These are phyloP conservation scores for Lynx canadensis DNA, from an alignment of 2,113 vertebrate genomes.

Conservation along the genomic window DNA sequence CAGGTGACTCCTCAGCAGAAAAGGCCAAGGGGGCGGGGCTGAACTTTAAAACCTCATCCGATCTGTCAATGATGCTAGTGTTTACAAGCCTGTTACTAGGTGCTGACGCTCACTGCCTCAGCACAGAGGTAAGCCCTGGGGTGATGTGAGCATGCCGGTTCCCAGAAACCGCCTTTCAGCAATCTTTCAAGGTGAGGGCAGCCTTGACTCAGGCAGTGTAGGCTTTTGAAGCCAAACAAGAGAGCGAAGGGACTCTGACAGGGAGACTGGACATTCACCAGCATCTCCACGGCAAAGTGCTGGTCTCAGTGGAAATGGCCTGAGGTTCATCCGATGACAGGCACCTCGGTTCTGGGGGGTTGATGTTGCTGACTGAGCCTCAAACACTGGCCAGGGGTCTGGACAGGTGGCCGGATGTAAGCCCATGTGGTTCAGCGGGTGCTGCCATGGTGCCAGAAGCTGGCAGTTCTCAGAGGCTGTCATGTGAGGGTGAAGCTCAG, in stretches of 20 bases:
- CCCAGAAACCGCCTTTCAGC: neutral
- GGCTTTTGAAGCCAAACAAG: neutral
- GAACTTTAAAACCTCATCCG: conserved; percentile 60
- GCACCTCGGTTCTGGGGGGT: neutral
- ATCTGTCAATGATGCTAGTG: neutral
- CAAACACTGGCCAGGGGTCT: neutral
- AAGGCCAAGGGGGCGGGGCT: conserved; percentile 34
- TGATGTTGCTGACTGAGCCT: neutral
- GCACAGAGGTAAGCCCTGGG: neutral
- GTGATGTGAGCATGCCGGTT: neutral
- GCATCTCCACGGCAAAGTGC: neutral
- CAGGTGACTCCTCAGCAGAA: neutral
- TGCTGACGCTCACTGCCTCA: neutral
- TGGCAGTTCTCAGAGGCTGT: neutral
- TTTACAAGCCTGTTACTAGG: conserved; percentile 32
- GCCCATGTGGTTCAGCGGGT: neutral
- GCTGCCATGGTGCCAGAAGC: neutral
- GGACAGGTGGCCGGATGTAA: neutral
- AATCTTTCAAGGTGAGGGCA: neutral
- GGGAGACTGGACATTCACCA: neutral
- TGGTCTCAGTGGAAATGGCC: neutral
- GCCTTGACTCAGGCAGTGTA: neutral
- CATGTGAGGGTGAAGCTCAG: neutral
- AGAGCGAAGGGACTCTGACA: neutral
- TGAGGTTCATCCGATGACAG: neutral